These are phyloP conservation scores for Cephalopholis sonnerati DNA, from an alignment of 2,113 vertebrate genomes.

Conservation along the genomic window DNA sequence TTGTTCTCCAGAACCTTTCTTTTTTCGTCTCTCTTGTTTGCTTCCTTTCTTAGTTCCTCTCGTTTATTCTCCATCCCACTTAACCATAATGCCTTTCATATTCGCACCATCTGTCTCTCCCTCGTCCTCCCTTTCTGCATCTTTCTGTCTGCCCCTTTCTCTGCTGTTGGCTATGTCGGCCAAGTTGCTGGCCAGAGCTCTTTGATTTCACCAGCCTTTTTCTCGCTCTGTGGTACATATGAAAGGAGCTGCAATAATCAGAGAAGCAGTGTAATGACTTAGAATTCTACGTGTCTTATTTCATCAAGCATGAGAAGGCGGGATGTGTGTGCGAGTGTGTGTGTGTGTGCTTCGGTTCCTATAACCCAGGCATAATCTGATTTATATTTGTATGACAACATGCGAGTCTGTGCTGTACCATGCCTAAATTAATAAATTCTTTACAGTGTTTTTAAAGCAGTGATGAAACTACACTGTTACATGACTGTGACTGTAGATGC, in stretches of 20 bases:
- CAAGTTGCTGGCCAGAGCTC: conserved; percentile 10
- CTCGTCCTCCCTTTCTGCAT: not conserved
- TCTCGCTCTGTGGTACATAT: conserved; percentile 20
- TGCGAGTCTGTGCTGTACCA: not conserved
- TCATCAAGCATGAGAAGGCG: conserved; percentile 24
- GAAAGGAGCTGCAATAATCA: conserved; percentile 53
- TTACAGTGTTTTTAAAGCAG: not conserved
- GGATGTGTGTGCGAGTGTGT: conserved; percentile 3
- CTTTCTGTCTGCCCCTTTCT: not conserved
- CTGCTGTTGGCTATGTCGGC: conserved; percentile 14
- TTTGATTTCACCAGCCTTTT: conserved; percentile 57
- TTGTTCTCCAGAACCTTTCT: not conserved
- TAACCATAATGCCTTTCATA: not conserved
- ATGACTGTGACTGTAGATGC: not conserved
- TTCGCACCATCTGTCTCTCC: conserved; percentile 10
- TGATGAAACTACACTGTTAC: conserved; percentile 4
- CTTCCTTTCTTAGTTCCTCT: not conserved
- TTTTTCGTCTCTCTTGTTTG: not conserved
- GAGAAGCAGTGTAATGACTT: conserved; percentile 44
- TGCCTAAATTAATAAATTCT: not conserved
- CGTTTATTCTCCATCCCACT: not conserved
- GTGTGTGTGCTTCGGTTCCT: not conserved
- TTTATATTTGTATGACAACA: not conserved
- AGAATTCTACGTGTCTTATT: conserved; percentile 25
- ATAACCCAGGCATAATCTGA: not conserved